phyloP scores from a whole-genome alignment of 1,140 invertebrate species.

The Orchestia grillus region DNA sequence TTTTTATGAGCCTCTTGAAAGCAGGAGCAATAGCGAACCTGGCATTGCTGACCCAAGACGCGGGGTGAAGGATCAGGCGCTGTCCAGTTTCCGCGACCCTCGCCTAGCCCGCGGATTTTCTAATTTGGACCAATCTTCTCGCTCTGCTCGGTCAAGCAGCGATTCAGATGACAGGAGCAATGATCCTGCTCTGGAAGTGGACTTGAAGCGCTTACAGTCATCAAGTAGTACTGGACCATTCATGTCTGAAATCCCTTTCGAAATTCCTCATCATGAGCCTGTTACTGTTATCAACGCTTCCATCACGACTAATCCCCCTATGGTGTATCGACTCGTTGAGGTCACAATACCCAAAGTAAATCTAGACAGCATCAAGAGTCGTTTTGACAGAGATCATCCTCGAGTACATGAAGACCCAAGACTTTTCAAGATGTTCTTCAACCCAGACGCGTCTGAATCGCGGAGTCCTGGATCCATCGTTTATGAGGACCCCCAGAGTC shows the following conservation, averaged over 20 bases:
- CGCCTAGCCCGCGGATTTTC: not conserved
- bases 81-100: not conserved
- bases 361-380: not conserved
- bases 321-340: not conserved
- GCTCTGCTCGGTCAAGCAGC: constrained; percentile 5
- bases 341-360: not conserved
- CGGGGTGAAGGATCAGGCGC: not conserved
- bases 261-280: constrained; percentile 34
- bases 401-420: constrained; percentile 7
- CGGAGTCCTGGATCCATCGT: not conserved
- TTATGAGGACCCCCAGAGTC: constrained; percentile 1
- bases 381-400: not conserved
- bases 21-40: not conserved
- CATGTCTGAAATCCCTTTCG: constrained; percentile 24
- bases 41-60: not conserved
- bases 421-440: constrained; percentile 1
- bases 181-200: not conserved
- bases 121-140: not conserved
- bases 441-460: not conserved
- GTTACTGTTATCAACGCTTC: constrained; percentile 40
- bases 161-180: constrained; percentile 31
- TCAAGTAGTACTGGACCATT: not conserved
- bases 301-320: not conserved
- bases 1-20: not conserved
- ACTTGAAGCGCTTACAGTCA: not conserved